These are phyloP conservation scores for Lamellibrachia luymesi DNA, from an alignment of 1,140 invertebrate species.

Conservation along the genomic window DNA sequence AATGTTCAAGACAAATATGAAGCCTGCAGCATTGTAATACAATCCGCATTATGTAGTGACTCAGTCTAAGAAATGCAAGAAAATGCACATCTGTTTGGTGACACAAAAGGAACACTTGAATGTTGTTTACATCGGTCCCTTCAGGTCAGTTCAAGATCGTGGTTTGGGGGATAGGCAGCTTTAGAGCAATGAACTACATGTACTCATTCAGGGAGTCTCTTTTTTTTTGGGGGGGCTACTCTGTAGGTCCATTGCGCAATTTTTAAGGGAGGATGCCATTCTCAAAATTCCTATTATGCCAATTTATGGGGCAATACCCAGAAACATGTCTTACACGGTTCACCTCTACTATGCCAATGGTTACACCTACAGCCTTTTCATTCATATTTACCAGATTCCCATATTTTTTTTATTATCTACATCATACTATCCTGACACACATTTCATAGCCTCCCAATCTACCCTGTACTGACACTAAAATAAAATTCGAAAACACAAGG, in stretches of 20 bases:
- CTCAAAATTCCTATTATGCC: not conserved
- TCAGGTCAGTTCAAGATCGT: not conserved
- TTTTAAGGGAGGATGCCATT: not conserved
- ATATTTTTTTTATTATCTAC: not conserved
- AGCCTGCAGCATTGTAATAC: not conserved
- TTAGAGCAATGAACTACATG: not conserved
- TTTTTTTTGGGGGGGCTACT: not conserved
- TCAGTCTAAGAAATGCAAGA: not conserved
- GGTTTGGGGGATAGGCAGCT: not conserved
- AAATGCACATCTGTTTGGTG: not conserved
- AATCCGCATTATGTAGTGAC: not conserved
- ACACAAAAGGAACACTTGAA: not conserved
- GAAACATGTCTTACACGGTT: not conserved
- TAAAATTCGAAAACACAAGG: not conserved
- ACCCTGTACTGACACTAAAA: not conserved
- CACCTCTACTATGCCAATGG: not conserved
- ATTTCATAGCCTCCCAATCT: no score
- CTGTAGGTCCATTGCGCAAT: not conserved
- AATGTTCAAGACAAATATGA: not conserved
- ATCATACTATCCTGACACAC: not conserved
- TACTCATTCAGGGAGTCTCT: not conserved
- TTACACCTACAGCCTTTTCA: not conserved
- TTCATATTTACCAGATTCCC: not conserved
- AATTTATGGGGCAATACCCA: not conserved
- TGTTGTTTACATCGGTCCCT: not conserved